Percentiles rank a stretch among this genome's conserved stretches.
Evolutionary conservation across 1,140 invertebrate species (phyloP).

Genomic region (Trichomalopsis sarcophagae): DNA sequence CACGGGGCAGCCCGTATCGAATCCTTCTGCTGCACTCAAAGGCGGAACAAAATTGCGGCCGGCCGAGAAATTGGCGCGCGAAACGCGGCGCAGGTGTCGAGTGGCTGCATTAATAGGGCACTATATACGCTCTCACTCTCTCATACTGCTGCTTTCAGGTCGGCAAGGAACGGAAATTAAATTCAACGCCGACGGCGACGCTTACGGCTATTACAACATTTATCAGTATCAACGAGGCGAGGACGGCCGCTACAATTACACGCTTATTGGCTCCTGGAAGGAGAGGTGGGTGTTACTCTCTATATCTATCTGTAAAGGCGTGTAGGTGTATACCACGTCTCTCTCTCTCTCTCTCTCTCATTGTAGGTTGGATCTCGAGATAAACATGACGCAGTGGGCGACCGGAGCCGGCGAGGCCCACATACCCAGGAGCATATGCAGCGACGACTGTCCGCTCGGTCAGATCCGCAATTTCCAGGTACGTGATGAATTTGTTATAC

Average conservation of each 20-base stretch:
- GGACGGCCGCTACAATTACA: slow-evolving; percentile 77
- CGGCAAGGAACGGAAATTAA: slow-evolving; percentile 78
- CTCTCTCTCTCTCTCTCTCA: neutral
- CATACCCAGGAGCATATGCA: slow-evolving; percentile 80
- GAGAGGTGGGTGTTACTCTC: slow-evolving; percentile 71
- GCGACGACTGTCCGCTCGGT: slow-evolving; percentile 78
- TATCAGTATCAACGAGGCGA: slow-evolving; percentile 79
- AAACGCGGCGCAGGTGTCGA: slow-evolving; percentile 13
- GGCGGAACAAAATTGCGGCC: neutral
- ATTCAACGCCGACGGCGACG: slow-evolving; percentile 81
- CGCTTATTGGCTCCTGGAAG: slow-evolving; percentile 79
- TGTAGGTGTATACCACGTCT: too few relatives aligned
- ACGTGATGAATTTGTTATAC: slow-evolving; percentile 47
- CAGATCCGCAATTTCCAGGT: slow-evolving; percentile 78
- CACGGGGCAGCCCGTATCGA: neutral
- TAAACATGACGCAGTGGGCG: slow-evolving; percentile 71
- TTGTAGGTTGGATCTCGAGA: slow-evolving; percentile 68
- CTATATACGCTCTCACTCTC: neutral
- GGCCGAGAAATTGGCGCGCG: neutral
- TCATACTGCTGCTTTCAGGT: slow-evolving; percentile 69
- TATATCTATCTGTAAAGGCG: too few relatives aligned
- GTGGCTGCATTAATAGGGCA: slow-evolving; percentile 2
- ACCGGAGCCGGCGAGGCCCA: slow-evolving; percentile 62
- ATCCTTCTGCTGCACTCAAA: neutral
- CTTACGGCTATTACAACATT: slow-evolving; percentile 82